These are phyloP conservation scores for Schizothorax lantsangensis DNA, from an alignment of 2,797 vertebrate species.

Conservation along the genomic window DNA sequence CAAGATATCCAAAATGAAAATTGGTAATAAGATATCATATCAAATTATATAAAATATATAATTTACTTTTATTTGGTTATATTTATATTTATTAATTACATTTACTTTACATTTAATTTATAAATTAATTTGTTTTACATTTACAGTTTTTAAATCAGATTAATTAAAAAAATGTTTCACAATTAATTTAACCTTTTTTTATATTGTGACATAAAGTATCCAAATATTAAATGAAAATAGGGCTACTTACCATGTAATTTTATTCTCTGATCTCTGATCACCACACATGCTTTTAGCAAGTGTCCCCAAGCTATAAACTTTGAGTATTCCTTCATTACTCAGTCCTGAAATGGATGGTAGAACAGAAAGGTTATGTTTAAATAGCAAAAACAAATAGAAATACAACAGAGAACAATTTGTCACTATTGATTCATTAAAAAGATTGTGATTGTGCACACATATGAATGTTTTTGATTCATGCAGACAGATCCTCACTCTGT, in stretches of 20 bases:
- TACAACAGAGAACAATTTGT: not conserved
- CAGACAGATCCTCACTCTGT: constrained; percentile 68
- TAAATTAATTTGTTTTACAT: not conserved
- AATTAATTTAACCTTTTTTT: not conserved
- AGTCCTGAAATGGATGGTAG: not conserved
- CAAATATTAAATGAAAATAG: not conserved
- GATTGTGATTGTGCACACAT: constrained; percentile 62
- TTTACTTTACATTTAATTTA: not conserved
- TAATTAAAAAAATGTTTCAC: not conserved
- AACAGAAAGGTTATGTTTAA: not conserved
- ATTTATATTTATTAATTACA: too few species aligned
- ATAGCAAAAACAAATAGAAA: not conserved
- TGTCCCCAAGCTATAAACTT: not conserved
- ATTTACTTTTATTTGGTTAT: too few species aligned
- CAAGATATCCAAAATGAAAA: not conserved
- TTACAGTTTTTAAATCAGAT: not conserved
- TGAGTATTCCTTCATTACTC: not conserved
- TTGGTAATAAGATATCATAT: too few species aligned
- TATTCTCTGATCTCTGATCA: not conserved
- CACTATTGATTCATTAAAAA: not conserved
- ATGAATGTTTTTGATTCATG: constrained; percentile 71
- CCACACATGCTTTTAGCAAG: not conserved
- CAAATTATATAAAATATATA: too few species aligned
- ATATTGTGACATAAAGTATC: not conserved
- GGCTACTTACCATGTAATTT: not conserved